Conservation (phyloP, 2,888 invertebrate genomes). For the Formica aserva region DNA sequence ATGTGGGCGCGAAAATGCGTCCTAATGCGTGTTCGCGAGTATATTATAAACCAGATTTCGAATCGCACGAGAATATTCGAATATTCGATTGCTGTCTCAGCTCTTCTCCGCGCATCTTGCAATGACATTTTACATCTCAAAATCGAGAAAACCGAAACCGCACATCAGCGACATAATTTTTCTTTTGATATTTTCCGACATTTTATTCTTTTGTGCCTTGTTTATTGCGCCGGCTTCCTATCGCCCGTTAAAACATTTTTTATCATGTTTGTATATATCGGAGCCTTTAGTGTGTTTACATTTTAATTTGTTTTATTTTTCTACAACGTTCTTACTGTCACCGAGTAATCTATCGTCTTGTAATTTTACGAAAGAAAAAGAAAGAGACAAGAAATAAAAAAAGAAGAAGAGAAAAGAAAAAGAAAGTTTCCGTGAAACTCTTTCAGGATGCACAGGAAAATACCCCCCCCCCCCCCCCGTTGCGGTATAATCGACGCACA, state of each 20-base stretch:
- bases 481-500: constrained; percentile 63
- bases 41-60: constrained; percentile 60
- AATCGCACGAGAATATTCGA: constrained; percentile 23
- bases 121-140: constrained; percentile 72
- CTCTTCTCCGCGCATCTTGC: constrained; percentile 49
- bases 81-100: constrained; percentile 13
- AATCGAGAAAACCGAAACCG: constrained; percentile 69
- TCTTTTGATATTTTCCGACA: constrained; percentile 65
- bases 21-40: constrained; percentile 53
- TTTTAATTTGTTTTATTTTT: too few species aligned
- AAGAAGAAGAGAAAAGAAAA: too few species aligned
- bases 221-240: too few species aligned
- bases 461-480: not conserved
- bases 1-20: constrained; percentile 44
- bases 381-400: not conserved
- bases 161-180: constrained; percentile 65
- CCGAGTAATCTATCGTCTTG: constrained; percentile 43
- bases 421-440: too few species aligned
- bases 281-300: too few species aligned
- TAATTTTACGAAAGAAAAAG: constrained; percentile 63
- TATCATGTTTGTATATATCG: too few species aligned
- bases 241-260: too few species aligned
- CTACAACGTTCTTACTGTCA: too few species aligned
- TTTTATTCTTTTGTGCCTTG: too few species aligned
- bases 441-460: constrained; percentile 18